A percentile compares a stretch with the other conserved stretches of the same genome.
These are phyloP conservation scores for Baccha elongata DNA, from an alignment of 2,888 invertebrate species.

Conservation along the genomic window DNA sequence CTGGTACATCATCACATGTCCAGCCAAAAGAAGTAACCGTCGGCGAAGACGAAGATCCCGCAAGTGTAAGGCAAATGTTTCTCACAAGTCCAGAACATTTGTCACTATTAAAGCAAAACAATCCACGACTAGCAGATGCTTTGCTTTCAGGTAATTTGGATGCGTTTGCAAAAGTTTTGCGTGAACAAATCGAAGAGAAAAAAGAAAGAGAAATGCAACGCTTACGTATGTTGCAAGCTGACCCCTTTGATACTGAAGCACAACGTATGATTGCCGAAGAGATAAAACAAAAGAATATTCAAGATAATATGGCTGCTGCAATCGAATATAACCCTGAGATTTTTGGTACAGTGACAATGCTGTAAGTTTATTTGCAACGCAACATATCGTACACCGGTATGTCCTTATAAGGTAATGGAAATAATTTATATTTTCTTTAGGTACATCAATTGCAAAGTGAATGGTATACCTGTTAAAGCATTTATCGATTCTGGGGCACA, in stretches of 20 bases:
- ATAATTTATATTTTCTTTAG: conserved; percentile 75
- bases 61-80: conserved; percentile 92
- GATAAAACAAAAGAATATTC: conserved; percentile 97
- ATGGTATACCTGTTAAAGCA: conserved; percentile 97
- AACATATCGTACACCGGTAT: neutral
- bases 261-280: conserved; percentile 97
- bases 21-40: conserved; percentile 80
- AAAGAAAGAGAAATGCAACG: conserved; percentile 92
- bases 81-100: conserved; percentile 95
- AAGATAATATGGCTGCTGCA: conserved; percentile 99
- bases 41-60: conserved; percentile 90
- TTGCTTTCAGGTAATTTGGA: conserved; percentile 92
- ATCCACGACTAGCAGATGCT: conserved; percentile 95
- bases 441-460: conserved; percentile 97
- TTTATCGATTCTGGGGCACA: conserved; percentile 99
- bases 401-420: conserved; percentile 34
- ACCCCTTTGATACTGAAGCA: conserved; percentile 97
- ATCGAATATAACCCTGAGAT: conserved; percentile 99
- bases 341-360: conserved; percentile 98
- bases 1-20: conserved; percentile 40
- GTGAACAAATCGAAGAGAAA: conserved; percentile 91
- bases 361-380: conserved; percentile 82
- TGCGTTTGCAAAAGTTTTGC: conserved; percentile 89
- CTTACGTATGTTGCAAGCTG: conserved; percentile 94
- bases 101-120: conserved; percentile 95